Evolutionary conservation across 2,113 vertebrate genomes (phyloP).

Genomic region (Meleagris gallopavo): DNA sequence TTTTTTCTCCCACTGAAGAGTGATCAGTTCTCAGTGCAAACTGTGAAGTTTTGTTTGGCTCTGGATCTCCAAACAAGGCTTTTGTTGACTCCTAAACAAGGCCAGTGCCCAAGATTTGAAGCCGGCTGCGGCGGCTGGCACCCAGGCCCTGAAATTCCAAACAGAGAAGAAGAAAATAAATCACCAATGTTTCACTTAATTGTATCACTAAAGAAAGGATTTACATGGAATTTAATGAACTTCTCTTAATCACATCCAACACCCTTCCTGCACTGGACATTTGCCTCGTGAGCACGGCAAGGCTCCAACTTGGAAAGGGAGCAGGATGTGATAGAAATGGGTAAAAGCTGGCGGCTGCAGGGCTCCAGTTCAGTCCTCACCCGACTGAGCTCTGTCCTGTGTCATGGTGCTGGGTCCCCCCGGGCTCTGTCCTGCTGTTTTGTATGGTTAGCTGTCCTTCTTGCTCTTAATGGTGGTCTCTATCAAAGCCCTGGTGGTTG

Average conservation of each 20-base stretch:
- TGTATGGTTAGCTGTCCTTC: neutral
- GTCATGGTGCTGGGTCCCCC: neutral
- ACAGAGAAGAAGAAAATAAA: slow-evolving; percentile 74
- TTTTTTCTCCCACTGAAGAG: slow-evolving; percentile 12
- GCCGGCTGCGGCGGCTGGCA: slow-evolving; percentile 74
- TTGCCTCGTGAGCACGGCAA: neutral
- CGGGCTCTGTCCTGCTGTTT: neutral
- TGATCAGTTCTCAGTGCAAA: slow-evolving; percentile 46
- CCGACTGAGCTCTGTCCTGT: neutral
- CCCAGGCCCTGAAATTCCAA: slow-evolving; percentile 61
- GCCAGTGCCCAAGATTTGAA: slow-evolving; percentile 66
- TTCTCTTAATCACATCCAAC: slow-evolving; percentile 70
- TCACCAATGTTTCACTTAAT: slow-evolving; percentile 66
- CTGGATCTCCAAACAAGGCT: slow-evolving; percentile 64
- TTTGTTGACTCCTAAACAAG: slow-evolving; percentile 77
- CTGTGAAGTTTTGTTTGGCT: slow-evolving; percentile 72
- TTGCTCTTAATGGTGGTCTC: neutral
- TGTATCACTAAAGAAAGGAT: slow-evolving; percentile 76
- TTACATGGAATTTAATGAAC: slow-evolving; percentile 80
- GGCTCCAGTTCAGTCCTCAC: neutral
- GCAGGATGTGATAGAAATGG: neutral
- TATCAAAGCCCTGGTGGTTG: neutral
- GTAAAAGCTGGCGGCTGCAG: neutral
- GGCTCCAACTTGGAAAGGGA: slow-evolving; percentile 33
- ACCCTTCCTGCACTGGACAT: slow-evolving; percentile 39